These are phyloP conservation scores for Crypturellus undulatus DNA, from an alignment of 2,113 vertebrate genomes.

Conservation along the genomic window DNA sequence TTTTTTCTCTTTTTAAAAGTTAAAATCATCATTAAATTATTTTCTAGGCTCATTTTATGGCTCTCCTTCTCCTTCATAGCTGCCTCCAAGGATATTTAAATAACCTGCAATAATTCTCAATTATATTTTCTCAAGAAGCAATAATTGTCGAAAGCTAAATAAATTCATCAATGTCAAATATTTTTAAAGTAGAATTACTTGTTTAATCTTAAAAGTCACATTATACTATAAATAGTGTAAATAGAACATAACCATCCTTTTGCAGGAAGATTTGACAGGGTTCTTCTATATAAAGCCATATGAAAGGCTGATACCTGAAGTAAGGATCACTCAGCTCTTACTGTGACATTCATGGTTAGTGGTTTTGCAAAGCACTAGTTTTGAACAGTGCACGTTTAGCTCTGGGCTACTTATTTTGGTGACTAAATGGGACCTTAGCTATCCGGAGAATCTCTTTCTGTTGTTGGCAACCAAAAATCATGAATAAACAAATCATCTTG, in stretches of 20 bases:
- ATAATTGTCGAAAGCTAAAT: neutral
- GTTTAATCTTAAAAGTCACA: neutral
- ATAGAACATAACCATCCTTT: neutral
- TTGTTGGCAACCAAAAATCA: neutral
- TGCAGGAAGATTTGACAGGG: neutral
- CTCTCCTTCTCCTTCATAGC: neutral
- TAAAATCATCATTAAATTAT: neutral
- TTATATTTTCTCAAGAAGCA: neutral
- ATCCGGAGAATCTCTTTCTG: neutral
- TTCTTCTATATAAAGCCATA: neutral
- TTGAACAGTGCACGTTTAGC: neutral
- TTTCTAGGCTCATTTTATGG: neutral
- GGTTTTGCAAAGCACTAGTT: neutral
- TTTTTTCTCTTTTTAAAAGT: neutral
- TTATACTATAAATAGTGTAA: neutral
- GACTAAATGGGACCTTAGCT: neutral
- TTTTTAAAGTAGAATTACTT: neutral
- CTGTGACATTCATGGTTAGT: neutral
- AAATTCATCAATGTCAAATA: neutral
- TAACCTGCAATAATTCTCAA: neutral
- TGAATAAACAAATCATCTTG: neutral
- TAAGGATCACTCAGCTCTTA: neutral
- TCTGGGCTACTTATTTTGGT: neutral
- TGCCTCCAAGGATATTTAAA: neutral
- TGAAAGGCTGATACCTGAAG: neutral